Evolutionary conservation across 1,140 invertebrate genomes (phyloP).

Genomic region (Pseudomyrmex sp.): DNA sequence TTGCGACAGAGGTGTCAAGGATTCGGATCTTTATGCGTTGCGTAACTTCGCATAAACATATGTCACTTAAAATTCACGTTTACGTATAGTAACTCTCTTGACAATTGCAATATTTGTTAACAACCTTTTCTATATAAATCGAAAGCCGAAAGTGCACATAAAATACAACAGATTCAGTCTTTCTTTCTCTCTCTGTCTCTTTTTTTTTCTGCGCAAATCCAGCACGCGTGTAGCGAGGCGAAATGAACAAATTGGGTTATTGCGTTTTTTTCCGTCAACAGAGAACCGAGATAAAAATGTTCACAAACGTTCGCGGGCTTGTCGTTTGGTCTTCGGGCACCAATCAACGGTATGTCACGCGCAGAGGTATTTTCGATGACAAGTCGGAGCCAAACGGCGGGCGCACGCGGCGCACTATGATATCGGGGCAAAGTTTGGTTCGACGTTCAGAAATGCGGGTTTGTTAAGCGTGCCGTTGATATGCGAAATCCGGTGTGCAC

Average conservation of each 20-base stretch:
- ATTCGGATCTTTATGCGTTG: neutral
- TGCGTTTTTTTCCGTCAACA: slow-evolving; percentile 30
- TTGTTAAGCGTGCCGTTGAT: slow-evolving; percentile 40
- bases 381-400: slow-evolving; percentile 17
- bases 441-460: slow-evolving; percentile 49
- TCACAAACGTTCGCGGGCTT: slow-evolving; percentile 30
- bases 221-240: slow-evolving; percentile 1
- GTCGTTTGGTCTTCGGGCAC: slow-evolving; percentile 17
- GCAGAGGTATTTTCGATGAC: slow-evolving; percentile 56
- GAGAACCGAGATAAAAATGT: slow-evolving; percentile 43
- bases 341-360: slow-evolving; percentile 55
- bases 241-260: slow-evolving; percentile 54
- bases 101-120: too few relatives aligned
- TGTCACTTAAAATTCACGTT: too few relatives aligned
- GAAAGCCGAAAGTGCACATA: neutral
- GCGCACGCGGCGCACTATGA: slow-evolving; percentile 10
- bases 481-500: slow-evolving; percentile 47
- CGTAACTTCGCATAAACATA: too few relatives aligned
- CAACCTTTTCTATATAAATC: too few relatives aligned
- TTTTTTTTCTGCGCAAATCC: slow-evolving; percentile 7
- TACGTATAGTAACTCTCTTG: too few relatives aligned
- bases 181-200: neutral
- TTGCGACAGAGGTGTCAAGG: neutral
- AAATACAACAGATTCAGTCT: slow-evolving; percentile 16
- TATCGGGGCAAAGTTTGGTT: slow-evolving; percentile 43